Evolutionary conservation across 2,888 invertebrate species (phyloP).

Genomic region (Balanococcus diminutus): DNA sequence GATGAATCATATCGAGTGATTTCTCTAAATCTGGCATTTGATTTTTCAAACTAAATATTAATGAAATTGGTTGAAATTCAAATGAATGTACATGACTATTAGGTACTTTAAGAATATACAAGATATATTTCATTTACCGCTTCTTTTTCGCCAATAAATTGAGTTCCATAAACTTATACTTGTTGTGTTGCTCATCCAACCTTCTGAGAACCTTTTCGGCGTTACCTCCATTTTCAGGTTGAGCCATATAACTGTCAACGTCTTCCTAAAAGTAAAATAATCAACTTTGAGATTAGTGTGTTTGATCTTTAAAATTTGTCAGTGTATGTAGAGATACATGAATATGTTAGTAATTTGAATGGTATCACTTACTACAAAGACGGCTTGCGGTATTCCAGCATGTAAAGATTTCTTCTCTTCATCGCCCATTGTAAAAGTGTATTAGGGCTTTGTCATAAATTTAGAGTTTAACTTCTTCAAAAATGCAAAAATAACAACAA

Average conservation of each 20-base stretch:
- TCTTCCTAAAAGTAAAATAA: slow-evolving; percentile 71
- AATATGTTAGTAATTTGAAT: background rate
- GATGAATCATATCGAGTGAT: slow-evolving; percentile 89
- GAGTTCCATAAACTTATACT: slow-evolving; percentile 97
- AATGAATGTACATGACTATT: background rate
- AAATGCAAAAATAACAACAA: background rate
- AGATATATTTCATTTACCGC: slow-evolving; percentile 63
- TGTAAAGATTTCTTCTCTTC: slow-evolving; percentile 59
- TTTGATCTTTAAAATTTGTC: no score
- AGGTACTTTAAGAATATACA: no score
- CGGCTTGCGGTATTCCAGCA: slow-evolving; percentile 86
- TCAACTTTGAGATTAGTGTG: background rate
- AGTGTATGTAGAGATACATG: background rate
- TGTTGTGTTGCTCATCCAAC: slow-evolving; percentile 91
- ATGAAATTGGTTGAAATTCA: background rate
- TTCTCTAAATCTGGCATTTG: slow-evolving; percentile 95
- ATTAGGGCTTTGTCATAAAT: background rate
- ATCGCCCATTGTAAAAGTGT: slow-evolving; percentile 24
- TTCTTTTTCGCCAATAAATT: slow-evolving; percentile 86
- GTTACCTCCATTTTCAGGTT: slow-evolving; percentile 78
- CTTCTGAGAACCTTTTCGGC: slow-evolving; percentile 84
- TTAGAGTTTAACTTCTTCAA: background rate
- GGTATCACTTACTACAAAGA: slow-evolving; percentile 77
- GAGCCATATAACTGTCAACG: slow-evolving; percentile 90
- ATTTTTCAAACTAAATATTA: slow-evolving; percentile 69